phyloP scores from a whole-genome alignment of 2,888 invertebrate species.

The Ernsta delagoae region DNA sequence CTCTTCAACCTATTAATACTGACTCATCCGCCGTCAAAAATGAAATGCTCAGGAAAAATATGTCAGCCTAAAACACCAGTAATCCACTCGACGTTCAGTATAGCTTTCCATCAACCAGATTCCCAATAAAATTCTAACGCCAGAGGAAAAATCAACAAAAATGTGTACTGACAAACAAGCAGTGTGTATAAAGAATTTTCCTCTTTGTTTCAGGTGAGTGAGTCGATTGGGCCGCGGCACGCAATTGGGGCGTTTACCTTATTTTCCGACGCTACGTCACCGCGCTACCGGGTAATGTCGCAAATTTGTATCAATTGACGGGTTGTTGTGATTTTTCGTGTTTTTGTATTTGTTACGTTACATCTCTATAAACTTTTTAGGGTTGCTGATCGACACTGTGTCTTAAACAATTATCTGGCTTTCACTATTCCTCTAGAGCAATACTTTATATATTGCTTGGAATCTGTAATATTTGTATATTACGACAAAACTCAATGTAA shows the following conservation, averaged over 20 bases:
- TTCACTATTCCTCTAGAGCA: too few species aligned
- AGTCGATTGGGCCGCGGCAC: constrained; percentile 54
- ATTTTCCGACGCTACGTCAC: constrained; percentile 42
- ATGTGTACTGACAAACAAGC: constrained; percentile 26
- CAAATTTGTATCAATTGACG: constrained; percentile 25
- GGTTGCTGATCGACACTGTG: too few species aligned
- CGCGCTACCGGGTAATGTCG: constrained; percentile 12
- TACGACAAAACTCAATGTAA: too few species aligned
- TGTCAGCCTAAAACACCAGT: not conserved
- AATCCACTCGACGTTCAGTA: not conserved
- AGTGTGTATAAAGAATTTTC: constrained; percentile 55
- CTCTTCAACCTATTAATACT: too few species aligned
- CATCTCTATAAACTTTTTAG: not conserved
- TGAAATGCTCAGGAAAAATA: too few species aligned
- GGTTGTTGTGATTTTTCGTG: constrained; percentile 6
- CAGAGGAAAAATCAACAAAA: constrained; percentile 34
- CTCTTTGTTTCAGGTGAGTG: constrained; percentile 72
- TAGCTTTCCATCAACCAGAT: not conserved
- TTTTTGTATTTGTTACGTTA: not conserved
- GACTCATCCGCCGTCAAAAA: too few species aligned
- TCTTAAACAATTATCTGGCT: too few species aligned
- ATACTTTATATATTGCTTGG: too few species aligned
- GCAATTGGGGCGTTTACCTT: constrained; percentile 57
- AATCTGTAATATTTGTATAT: too few species aligned
- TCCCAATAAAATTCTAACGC: not conserved